Percentiles rank a stretch among this genome's conserved stretches.
Evolutionary conservation across 2,888 invertebrate species (phyloP).

Genomic region (Suillia variegata): DNA sequence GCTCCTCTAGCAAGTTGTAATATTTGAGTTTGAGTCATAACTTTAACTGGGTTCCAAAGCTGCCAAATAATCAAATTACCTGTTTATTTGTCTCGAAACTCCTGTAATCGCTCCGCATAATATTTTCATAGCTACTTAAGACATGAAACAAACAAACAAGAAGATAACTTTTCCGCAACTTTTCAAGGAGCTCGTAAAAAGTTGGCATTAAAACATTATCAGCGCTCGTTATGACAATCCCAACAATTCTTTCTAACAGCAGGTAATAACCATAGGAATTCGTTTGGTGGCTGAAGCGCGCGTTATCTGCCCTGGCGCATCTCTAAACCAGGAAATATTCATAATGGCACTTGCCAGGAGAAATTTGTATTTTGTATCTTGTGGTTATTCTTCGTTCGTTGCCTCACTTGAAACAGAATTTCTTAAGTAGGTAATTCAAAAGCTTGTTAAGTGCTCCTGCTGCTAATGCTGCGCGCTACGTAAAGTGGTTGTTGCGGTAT

Average conservation of each 20-base stretch:
- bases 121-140: neutral
- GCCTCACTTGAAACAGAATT: constrained; percentile 26
- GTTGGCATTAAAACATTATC: constrained; percentile 52
- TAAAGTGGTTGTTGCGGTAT: constrained; percentile 28
- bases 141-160: neutral
- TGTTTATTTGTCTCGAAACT: neutral
- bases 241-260: too few relatives aligned
- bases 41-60: too few relatives aligned
- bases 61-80: neutral
- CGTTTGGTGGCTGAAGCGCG: constrained; percentile 13
- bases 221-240: constrained; percentile 46
- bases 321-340: constrained; percentile 23
- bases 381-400: constrained; percentile 1
- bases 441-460: constrained; percentile 32
- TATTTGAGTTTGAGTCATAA: too few relatives aligned
- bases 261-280: constrained; percentile 51
- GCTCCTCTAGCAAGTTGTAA: too few relatives aligned
- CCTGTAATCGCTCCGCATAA: neutral
- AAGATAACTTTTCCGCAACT: neutral
- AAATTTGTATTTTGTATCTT: constrained; percentile 13
- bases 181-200: constrained; percentile 22
- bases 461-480: constrained; percentile 2
- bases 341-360: constrained; percentile 23
- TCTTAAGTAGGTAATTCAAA: constrained; percentile 27
- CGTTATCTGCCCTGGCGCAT: too few relatives aligned